Evolutionary conservation across 2,797 vertebrate genomes (phyloP).

Genomic region (Falco novaeseelandiae): DNA sequence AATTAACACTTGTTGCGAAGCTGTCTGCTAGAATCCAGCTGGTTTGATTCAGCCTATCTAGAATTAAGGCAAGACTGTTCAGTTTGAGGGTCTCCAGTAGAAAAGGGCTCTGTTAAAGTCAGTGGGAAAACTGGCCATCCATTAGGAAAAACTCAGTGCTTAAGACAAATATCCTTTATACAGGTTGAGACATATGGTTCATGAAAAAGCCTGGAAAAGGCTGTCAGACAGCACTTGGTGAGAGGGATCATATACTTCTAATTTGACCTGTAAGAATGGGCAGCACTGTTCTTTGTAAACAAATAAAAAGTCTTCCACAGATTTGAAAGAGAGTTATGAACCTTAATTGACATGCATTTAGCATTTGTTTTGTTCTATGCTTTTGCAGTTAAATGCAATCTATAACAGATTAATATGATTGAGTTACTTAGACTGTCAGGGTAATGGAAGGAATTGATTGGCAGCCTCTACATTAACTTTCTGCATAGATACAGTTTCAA

Average conservation of each 20-base stretch:
- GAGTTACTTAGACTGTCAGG: neutral
- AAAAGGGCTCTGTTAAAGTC: neutral
- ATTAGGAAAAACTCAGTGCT: neutral
- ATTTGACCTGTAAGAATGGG: neutral
- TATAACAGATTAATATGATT: neutral
- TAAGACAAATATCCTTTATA: neutral
- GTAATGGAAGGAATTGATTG: neutral
- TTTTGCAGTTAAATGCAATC: neutral
- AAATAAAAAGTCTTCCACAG: neutral
- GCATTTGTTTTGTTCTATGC: neutral
- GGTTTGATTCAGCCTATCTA: neutral
- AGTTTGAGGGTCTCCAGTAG: neutral
- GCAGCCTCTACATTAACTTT: neutral
- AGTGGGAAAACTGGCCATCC: neutral
- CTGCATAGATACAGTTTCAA: neutral
- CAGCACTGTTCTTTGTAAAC: neutral
- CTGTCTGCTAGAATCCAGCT: neutral
- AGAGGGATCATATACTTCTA: neutral
- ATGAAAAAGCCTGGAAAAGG: neutral
- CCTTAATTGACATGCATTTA: neutral
- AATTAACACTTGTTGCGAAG: slow-evolving; percentile 33
- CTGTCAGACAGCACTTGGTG: neutral
- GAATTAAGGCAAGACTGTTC: neutral
- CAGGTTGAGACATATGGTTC: neutral
- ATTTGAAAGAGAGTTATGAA: neutral